Percentiles rank a stretch among this genome's conserved stretches.
Evolutionary conservation across 2,888 invertebrate species (phyloP).

Genomic region (Limnephilus lunatus): DNA sequence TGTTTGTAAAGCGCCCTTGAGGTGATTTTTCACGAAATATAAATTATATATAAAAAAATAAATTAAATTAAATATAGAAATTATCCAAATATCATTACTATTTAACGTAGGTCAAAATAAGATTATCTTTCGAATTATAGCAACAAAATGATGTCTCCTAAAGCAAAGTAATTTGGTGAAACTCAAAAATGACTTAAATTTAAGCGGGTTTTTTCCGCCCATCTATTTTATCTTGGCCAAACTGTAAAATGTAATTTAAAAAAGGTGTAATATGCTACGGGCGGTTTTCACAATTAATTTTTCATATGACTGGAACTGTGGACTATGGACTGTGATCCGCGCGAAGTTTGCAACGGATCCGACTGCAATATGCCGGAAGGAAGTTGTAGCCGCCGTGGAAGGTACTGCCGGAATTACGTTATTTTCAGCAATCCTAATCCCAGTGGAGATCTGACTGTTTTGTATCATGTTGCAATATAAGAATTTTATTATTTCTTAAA

Average conservation of each 20-base stretch:
- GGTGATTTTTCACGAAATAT: no score
- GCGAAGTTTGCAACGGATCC: background rate
- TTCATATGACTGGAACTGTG: background rate
- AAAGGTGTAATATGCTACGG: background rate
- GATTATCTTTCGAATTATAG: no score
- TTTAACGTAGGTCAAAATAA: no score
- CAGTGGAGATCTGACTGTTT: background rate
- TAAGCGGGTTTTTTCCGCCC: background rate
- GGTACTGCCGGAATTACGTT: background rate
- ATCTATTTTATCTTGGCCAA: background rate
- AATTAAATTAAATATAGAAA: no score
- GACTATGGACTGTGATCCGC: background rate
- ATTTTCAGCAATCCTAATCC: background rate
- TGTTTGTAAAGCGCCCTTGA: no score
- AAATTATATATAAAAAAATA: no score
- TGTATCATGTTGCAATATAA: background rate
- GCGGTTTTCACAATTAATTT: background rate
- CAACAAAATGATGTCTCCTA: background rate
- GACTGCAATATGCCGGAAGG: conserved; percentile 14
- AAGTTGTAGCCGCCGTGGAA: conserved; percentile 2
- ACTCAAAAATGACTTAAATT: background rate
- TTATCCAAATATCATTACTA: no score
- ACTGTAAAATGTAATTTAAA: background rate
- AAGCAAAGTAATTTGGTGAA: background rate
- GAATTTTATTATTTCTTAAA: background rate